These are phyloP conservation scores for Cremastinae sp. DNA, from an alignment of 2,888 invertebrate genomes.

Conservation along the genomic window DNA sequence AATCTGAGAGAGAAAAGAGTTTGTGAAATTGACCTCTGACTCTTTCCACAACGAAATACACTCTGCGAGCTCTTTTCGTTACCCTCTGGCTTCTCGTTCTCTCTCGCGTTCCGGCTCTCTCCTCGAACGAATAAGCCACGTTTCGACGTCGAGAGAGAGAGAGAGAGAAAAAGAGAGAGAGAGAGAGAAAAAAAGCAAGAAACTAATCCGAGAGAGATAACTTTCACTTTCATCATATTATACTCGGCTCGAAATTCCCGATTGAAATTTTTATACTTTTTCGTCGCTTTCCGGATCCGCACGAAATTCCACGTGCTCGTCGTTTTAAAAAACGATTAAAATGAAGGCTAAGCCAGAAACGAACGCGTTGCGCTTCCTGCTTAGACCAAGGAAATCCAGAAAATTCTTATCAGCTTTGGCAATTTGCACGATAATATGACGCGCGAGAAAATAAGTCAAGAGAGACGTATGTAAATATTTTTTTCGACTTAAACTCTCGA, in stretches of 20 bases:
- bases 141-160: not conserved
- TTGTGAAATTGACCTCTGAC: constrained; percentile 50
- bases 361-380: too few species aligned
- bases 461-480: too few species aligned
- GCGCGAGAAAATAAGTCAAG: too few species aligned
- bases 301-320: too few species aligned
- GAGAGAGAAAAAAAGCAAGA: constrained; percentile 16
- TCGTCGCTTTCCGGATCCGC: not conserved
- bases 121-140: constrained; percentile 9
- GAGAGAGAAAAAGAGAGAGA: constrained; percentile 10
- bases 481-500: too few species aligned
- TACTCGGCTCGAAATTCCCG: not conserved
- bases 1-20: constrained; percentile 1
- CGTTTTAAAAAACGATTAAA: too few species aligned
- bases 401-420: too few species aligned
- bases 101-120: constrained; percentile 3
- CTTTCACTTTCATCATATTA: constrained; percentile 29
- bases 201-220: not conserved
- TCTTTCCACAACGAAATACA: constrained; percentile 43
- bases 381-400: too few species aligned
- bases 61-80: constrained; percentile 35
- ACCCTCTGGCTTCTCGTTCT: constrained; percentile 14
- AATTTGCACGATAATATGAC: too few species aligned
- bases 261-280: not conserved
- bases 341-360: too few species aligned